These are phyloP conservation scores for Drosophila koepferae DNA, from an alignment of 2,888 invertebrate species.

Conservation along the genomic window DNA sequence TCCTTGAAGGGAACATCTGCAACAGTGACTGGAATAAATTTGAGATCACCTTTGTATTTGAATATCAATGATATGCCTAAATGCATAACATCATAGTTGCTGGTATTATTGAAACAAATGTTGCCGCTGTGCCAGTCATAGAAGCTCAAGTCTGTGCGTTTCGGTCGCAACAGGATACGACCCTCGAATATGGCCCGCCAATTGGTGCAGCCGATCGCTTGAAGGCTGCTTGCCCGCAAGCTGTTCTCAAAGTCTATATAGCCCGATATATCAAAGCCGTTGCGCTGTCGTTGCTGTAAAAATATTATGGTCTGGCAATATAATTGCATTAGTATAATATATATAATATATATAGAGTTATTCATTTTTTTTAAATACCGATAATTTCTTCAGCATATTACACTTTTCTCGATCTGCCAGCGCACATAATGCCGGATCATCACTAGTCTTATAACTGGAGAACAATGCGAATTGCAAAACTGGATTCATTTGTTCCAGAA, in stretches of 20 bases:
- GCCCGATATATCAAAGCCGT: constrained; percentile 58
- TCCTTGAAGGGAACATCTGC: constrained; percentile 1
- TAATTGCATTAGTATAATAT: not conserved
- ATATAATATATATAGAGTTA: not conserved
- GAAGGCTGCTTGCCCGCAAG: constrained; percentile 22
- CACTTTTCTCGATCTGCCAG: constrained; percentile 87
- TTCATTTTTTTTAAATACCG: constrained; percentile 81
- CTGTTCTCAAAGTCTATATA: constrained; percentile 61
- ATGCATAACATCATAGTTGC: constrained; percentile 42
- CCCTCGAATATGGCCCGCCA: constrained; percentile 57
- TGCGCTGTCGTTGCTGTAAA: constrained; percentile 43
- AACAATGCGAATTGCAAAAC: constrained; percentile 85
- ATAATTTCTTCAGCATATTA: constrained; percentile 90
- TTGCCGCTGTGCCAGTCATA: constrained; percentile 56
- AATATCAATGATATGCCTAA: constrained; percentile 38
- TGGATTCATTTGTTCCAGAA: constrained; percentile 87
- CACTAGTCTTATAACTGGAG: constrained; percentile 87
- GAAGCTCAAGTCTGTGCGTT: constrained; percentile 47
- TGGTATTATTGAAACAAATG: constrained; percentile 35
- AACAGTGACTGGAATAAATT: constrained; percentile 42
- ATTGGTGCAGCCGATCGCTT: constrained; percentile 22
- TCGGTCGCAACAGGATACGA: constrained; percentile 33
- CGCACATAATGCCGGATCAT: constrained; percentile 88
- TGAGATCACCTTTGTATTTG: constrained; percentile 55
- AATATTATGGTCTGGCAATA: constrained; percentile 56